Evolutionary conservation across 2,113 vertebrate species (phyloP).

Genomic region (Oryzias curvinotus): DNA sequence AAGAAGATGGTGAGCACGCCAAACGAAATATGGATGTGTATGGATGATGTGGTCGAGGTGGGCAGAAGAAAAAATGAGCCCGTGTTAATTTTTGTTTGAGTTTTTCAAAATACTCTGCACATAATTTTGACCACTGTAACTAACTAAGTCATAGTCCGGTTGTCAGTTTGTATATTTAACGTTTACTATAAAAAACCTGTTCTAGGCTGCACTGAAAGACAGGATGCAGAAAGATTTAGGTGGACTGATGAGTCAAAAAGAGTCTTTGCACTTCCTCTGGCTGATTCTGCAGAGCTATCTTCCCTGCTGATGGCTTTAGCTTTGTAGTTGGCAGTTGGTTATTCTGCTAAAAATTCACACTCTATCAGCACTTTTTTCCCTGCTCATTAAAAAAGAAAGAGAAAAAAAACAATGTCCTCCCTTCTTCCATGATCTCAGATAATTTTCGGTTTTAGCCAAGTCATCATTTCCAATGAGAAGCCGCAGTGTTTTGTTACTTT

Average conservation of each 20-base stretch:
- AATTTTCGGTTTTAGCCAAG: conserved; percentile 7
- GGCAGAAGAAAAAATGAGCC: too few species aligned
- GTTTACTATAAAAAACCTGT: too few species aligned
- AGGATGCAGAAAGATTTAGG: too few species aligned
- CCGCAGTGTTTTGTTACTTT: conserved; percentile 7
- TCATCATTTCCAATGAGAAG: conserved; percentile 17
- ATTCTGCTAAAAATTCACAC: conserved; percentile 11
- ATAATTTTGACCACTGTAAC: too few species aligned
- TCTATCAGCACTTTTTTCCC: conserved; percentile 44
- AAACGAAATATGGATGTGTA: too few species aligned
- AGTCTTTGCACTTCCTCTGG: background rate
- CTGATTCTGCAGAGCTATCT: conserved; percentile 31
- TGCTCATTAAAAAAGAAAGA: conserved; percentile 45
- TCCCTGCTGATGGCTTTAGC: conserved; percentile 16
- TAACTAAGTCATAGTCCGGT: too few species aligned
- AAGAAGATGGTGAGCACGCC: too few species aligned
- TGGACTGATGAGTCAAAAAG: background rate
- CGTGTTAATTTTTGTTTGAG: too few species aligned
- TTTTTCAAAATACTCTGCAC: too few species aligned
- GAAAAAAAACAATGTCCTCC: conserved; percentile 8
- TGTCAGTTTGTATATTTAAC: too few species aligned
- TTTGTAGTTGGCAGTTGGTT: conserved; percentile 24
- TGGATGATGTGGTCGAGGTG: too few species aligned
- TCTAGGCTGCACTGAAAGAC: too few species aligned
- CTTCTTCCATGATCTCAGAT: background rate